Evolutionary conservation across 2,797 vertebrate species (phyloP), one percentile per base, ranked within the genome.

Genomic region (Platalea minor): DNA sequence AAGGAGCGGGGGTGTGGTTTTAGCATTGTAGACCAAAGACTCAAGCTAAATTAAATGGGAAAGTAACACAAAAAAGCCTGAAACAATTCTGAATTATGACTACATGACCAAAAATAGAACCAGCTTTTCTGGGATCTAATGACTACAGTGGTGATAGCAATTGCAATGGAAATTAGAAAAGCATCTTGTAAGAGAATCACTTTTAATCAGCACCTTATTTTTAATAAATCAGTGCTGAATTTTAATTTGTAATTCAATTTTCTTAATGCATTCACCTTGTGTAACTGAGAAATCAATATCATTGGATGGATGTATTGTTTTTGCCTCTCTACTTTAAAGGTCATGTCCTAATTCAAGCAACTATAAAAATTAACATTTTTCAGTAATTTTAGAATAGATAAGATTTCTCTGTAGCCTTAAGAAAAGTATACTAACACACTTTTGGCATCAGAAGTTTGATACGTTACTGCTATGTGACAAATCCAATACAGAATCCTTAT

Each of bases 161-260:
- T 72, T 28, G 12, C 77, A 74, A 10, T 92, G 64, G 81, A 92
- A 93, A 95, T 94, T 67, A 93, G 81, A 80, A 65, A 51, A 94
- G 39, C 61, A 25, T 78, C 81, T 83, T 88, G 33, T 64, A 59
- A 85, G 83, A 93, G 60, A 95, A 89, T 92, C 25, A n/a, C 61
- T 95, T 96, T 85, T 84, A 91, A 93, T 93, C 92, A 92, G 75
- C 73, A 88, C 48, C 43, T 93, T 77, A 91, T 89, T 95, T 96
- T 93, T 95, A 96, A 94, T 92, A 91, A 95, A 94, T 84, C 63
- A 60, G 51, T 74, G 51, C 50, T 91, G 91, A 94, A 89, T 96
- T 92, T 96, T 93, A 92, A 94, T 94, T 85, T 91, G 77, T 85
- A 91, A 76, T 88, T 88, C 85, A 59, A 16, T 95, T 93, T 89